Evolutionary conservation across 2,888 invertebrate species (phyloP).

Genomic region (Azorinus chamasolen): DNA sequence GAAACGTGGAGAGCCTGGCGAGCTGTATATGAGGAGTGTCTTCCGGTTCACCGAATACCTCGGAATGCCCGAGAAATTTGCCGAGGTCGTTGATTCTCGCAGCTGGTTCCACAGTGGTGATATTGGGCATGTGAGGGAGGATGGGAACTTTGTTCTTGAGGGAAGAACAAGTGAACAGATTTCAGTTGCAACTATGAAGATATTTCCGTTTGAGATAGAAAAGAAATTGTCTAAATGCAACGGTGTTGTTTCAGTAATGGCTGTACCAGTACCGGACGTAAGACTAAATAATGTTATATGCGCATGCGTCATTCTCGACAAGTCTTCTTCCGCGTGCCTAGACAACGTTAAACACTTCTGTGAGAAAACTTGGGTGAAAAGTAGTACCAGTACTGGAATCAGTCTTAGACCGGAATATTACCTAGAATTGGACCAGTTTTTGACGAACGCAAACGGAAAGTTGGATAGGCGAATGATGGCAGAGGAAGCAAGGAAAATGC

Average conservation of each 20-base stretch:
- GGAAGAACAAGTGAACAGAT: constrained; percentile 36
- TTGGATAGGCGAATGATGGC: constrained; percentile 17
- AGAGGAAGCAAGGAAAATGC: neutral
- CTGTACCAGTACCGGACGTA: constrained; percentile 43
- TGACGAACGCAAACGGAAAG: constrained; percentile 27
- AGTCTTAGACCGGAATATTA: constrained; percentile 22
- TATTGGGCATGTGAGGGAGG: constrained; percentile 16
- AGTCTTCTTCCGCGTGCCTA: neutral
- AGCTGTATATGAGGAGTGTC: constrained; percentile 27
- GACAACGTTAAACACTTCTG: constrained; percentile 7
- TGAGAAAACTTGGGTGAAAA: constrained; percentile 7
- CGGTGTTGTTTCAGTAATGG: constrained; percentile 19
- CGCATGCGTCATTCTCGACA: constrained; percentile 34
- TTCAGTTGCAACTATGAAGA: constrained; percentile 25
- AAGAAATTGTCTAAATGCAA: constrained; percentile 9
- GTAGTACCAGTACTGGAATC: neutral
- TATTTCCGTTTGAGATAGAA: constrained; percentile 40
- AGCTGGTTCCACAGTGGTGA: constrained; percentile 48
- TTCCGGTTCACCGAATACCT: constrained; percentile 37
- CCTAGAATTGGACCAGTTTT: constrained; percentile 21
- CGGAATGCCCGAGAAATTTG: constrained; percentile 12
- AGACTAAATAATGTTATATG: constrained; percentile 34
- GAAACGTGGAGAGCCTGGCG: constrained; percentile 31
- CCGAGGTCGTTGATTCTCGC: constrained; percentile 16
- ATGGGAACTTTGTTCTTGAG: constrained; percentile 46